Evolutionary conservation across 2,888 invertebrate species (phyloP).

Genomic region (Miltochrista miniata): DNA sequence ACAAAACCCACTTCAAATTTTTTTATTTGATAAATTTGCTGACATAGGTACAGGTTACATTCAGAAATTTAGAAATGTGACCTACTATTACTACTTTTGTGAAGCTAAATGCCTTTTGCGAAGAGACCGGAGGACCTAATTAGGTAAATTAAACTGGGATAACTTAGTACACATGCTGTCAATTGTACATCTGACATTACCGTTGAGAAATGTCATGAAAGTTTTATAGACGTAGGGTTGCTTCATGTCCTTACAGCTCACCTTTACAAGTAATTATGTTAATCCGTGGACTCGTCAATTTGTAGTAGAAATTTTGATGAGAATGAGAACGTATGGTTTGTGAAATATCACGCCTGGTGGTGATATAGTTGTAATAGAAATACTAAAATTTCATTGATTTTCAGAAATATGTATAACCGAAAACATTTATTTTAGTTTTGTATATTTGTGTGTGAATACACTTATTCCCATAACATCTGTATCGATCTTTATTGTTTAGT

Average conservation of each 20-base stretch:
- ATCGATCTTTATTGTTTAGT: no score
- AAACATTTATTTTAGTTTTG: background rate
- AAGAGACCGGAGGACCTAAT: background rate
- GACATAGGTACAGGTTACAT: no score
- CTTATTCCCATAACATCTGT: no score
- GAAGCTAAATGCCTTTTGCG: background rate
- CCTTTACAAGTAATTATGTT: conserved; percentile 17
- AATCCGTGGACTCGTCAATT: background rate
- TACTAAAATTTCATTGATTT: no score
- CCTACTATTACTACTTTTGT: no score
- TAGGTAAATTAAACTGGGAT: conserved; percentile 18
- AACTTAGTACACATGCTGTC: conserved; percentile 16
- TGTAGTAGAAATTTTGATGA: background rate
- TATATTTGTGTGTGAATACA: background rate
- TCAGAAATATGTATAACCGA: no score
- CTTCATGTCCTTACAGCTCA: conserved; percentile 29
- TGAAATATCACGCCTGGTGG: no score
- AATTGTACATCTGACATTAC: conserved; percentile 31
- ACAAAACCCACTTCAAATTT: no score
- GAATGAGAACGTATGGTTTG: no score
- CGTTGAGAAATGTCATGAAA: conserved; percentile 29
- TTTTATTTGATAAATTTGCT: no score
- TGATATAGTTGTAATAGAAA: no score
- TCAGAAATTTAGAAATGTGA: no score
- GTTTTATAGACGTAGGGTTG: conserved; percentile 31